Base-by-base conservation (phyloP, 1,140 invertebrate species). In the Lordiphosa clarofinis region DNA sequence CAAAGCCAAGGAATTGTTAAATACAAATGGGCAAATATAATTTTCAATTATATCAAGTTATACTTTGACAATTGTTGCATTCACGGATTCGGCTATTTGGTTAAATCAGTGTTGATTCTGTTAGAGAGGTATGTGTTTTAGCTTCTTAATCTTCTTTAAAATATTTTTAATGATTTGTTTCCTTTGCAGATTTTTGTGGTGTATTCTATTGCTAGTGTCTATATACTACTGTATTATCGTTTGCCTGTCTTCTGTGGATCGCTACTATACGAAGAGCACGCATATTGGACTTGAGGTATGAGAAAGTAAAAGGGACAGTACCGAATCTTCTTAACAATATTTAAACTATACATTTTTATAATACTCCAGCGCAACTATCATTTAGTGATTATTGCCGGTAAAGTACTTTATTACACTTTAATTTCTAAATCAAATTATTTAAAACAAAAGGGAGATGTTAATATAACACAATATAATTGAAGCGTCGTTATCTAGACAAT, bases 261-360 rank as follows among this genome's bases (percentile, higher is more conserved):
- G 82, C 0, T 89, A 73, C 24, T 57, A 87, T 4, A 64, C 59
- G 2, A 87, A 88, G 31, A 89, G 79, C 1, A 93, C 92, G 0
- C 92, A 94, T 2, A 91, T 94, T 13, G 93, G 93, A 0, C 91
- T 94, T 87, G 93, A 94, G 9, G 64, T 67, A 66, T 15, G 0
- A 43, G 24, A 28, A 28, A 21, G 1, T 21, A 21, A 15, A 15
- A 15, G 15, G 15, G 15, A 15, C n/a, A n/a, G n/a, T n/a, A n/a
- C n/a, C n/a, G n/a, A n/a, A n/a, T n/a, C n/a, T n/a, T n/a, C n/a
- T n/a, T n/a, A n/a, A n/a, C n/a, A n/a, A n/a, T n/a, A n/a, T n/a
- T n/a, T n/a, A n/a, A n/a, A n/a, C n/a, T n/a, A n/a, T n/a, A n/a
- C 7, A 28, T 7, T 6, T n/a, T 28, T 40, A 35, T 4, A 2